These are phyloP conservation scores for Apocheima hispidaria DNA, from an alignment of 2,888 invertebrate genomes.

Conservation along the genomic window DNA sequence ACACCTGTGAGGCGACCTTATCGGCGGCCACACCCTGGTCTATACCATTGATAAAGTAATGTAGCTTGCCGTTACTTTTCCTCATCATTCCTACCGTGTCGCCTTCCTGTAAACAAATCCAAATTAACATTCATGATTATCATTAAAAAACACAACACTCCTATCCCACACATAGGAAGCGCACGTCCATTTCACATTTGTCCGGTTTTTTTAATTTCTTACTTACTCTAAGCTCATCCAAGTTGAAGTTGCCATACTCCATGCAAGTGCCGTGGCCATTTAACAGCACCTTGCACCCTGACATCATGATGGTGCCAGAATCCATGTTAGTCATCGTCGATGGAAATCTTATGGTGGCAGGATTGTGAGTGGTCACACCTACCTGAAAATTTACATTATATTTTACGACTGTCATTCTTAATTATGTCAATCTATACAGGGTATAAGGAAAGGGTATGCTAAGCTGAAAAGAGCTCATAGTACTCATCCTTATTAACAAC, in stretches of 20 bases:
- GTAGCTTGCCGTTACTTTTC: slow-evolving; percentile 93
- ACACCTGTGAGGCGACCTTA: slow-evolving; percentile 92
- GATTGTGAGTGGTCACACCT: slow-evolving; percentile 97
- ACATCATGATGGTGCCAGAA: slow-evolving; percentile 97
- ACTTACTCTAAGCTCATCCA: slow-evolving; percentile 94
- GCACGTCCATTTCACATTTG: no score
- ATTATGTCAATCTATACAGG: no score
- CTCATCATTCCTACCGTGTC: slow-evolving; percentile 97
- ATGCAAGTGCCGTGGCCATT: slow-evolving; percentile 97
- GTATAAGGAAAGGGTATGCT: no score
- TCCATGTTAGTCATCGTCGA: slow-evolving; percentile 99
- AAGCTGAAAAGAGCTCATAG: no score
- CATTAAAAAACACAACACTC: no score
- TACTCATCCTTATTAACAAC: no score
- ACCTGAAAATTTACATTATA: slow-evolving; percentile 80
- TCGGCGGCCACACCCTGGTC: slow-evolving; percentile 97
- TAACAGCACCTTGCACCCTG: slow-evolving; percentile 97
- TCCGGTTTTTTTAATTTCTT: no score
- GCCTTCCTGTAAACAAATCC: slow-evolving; percentile 87
- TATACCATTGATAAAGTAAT: slow-evolving; percentile 96
- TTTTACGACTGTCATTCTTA: background rate
- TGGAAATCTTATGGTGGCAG: slow-evolving; percentile 95
- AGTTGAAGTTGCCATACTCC: slow-evolving; percentile 96
- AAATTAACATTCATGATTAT: no score
- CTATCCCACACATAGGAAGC: no score